Percentiles rank a stretch among this genome's conserved stretches.
phyloP scores from a whole-genome alignment of 1,140 invertebrate species.

The Cotesia glomerata region DNA sequence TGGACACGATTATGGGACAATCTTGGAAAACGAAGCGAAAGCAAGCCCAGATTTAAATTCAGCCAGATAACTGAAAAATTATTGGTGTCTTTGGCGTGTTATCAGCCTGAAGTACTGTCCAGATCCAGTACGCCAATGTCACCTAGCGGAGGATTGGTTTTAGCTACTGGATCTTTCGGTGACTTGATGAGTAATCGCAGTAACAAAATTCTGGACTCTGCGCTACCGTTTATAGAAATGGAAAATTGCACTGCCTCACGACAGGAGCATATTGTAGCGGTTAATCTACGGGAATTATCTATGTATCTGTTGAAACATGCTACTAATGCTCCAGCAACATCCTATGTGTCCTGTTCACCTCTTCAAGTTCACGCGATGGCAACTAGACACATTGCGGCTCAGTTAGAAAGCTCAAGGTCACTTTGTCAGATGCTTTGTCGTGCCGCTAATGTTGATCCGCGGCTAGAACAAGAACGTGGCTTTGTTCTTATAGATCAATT shows the following conservation, averaged over 20 bases:
- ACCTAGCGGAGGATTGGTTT: slow-evolving; percentile 64
- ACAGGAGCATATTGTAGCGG: slow-evolving; percentile 85
- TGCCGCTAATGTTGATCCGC: slow-evolving; percentile 70
- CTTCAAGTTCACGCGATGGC: slow-evolving; percentile 81
- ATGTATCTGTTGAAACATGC: slow-evolving; percentile 79
- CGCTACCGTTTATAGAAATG: slow-evolving; percentile 79
- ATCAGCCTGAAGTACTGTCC: slow-evolving; percentile 85
- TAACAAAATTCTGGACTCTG: slow-evolving; percentile 53
- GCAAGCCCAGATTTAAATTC: slow-evolving; percentile 70
- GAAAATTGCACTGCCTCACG: slow-evolving; percentile 85
- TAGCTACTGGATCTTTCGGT: slow-evolving; percentile 48
- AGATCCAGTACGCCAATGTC: slow-evolving; percentile 83
- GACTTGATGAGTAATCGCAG: slow-evolving; percentile 56
- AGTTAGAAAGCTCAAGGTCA: slow-evolving; percentile 77
- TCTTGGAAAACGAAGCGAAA: slow-evolving; percentile 65
- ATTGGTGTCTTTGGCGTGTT: slow-evolving; percentile 78
- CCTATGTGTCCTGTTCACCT: slow-evolving; percentile 65
- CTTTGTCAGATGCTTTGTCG: slow-evolving; percentile 77
- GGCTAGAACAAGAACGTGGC: slow-evolving; percentile 73
- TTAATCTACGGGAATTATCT: slow-evolving; percentile 82
- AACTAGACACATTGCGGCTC: slow-evolving; percentile 78
- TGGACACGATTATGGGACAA: slow-evolving; percentile 83
- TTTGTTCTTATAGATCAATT: slow-evolving; percentile 80
- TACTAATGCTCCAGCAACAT: slow-evolving; percentile 59
- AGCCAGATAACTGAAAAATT: slow-evolving; percentile 77